These are phyloP conservation scores for Podabrus alpinus DNA, from an alignment of 2,888 invertebrate species.

Conservation along the genomic window DNA sequence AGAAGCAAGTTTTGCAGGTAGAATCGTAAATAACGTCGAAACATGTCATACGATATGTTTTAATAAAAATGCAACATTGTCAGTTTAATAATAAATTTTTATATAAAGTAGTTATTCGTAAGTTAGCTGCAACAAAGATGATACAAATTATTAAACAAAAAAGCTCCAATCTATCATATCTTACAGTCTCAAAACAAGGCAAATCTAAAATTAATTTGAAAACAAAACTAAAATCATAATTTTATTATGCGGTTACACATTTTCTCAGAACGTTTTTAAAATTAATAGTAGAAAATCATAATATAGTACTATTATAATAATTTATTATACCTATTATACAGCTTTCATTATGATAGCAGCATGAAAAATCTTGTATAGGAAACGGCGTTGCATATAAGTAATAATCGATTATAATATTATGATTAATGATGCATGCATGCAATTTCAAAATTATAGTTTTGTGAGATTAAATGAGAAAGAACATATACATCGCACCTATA, in stretches of 20 bases:
- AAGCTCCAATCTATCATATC: background rate
- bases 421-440: background rate
- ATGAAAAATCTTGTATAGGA: background rate
- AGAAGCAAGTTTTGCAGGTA: too few species aligned
- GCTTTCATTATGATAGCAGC: background rate
- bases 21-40: too few species aligned
- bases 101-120: background rate
- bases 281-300: too few species aligned
- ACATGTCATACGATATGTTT: too few species aligned
- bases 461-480: background rate
- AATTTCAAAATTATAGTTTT: background rate
- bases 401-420: background rate
- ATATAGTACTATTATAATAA: background rate
- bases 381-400: background rate
- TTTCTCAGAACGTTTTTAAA: too few species aligned
- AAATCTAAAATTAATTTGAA: background rate
- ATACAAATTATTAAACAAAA: background rate
- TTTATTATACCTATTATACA: background rate
- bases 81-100: background rate
- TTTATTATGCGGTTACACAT: too few species aligned
- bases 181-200: background rate
- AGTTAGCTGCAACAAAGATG: background rate
- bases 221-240: too few species aligned
- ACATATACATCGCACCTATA: background rate
- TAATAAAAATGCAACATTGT: too few species aligned